Evolutionary conservation across 2,888 invertebrate species (phyloP), one percentile per base, ranked within the genome.

Genomic region (Drosophila emarginata): DNA sequence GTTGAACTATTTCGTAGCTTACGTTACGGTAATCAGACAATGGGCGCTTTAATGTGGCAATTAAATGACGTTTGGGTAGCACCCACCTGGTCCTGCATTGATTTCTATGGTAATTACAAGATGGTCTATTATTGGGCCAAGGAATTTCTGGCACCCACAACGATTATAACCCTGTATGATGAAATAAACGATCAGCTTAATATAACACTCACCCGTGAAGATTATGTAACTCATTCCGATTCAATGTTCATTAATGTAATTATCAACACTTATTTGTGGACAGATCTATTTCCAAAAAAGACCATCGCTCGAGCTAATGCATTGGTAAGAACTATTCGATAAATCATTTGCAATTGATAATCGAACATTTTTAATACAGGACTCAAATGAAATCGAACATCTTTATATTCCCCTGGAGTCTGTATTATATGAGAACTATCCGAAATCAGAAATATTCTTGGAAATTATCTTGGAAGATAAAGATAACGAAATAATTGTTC

Each of bases 21-120:
- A 21, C 82, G 91, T 0, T 66, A 65, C 0, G 66, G 79, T 5
- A 74, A 87, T 23, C 72, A 79, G 39, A 99, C 98, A 0, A 99
- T 98, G 98, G 99, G 99, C 0, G 97, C 98, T 0, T 93, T 99
- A 52, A 99, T 98, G 91, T 99, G 99, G 99, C 99, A 99, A 91
- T 92, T 99, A n/a, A 99, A 99, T 91, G 99, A 99, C 90, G 96
- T 98, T 51, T 99, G 99, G 99, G 96, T 97, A 81, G 98, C 97
- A 0, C 98, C 99, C 0, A 96, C 98, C 0, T 99, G 99, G 98
- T 95, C 98, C 5, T 95, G 96, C 18, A 96, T 98, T 74, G 97
- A 97, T 74, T 90, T 82, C 62, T 88, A 88, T 78, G 92, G 92
- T 50, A 91, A 91, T 63, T 91, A 87, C 69, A 92, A 92, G 80